Percentiles rank a stretch among this genome's conserved stretches.
phyloP scores from a whole-genome alignment of 2,888 invertebrate species.

The Thymelicus lineola region DNA sequence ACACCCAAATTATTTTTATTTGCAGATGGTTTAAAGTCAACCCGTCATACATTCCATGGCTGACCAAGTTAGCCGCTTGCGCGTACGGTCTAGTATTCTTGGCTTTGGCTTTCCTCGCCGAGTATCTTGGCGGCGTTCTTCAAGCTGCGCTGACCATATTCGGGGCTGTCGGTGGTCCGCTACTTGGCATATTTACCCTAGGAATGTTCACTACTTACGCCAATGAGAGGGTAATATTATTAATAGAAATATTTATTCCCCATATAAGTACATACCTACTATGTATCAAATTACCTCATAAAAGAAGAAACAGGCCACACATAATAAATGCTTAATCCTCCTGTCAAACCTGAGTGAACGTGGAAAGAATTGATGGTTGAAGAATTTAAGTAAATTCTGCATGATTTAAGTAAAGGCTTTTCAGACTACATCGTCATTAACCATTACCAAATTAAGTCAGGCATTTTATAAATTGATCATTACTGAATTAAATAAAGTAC shows the following conservation, averaged over 20 bases:
- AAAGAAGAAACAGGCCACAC: no score
- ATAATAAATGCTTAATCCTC: no score
- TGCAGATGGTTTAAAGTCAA: slow-evolving; percentile 68
- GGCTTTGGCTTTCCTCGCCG: slow-evolving; percentile 92
- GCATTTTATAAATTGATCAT: no score
- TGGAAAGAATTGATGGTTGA: no score
- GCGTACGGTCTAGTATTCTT: slow-evolving; percentile 91
- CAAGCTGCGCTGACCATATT: slow-evolving; percentile 94
- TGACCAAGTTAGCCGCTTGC: slow-evolving; percentile 89
- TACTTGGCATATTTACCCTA: slow-evolving; percentile 93
- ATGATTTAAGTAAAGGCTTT: no score
- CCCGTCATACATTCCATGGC: slow-evolving; percentile 71
- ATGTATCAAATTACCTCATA: no score
- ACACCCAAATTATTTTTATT: slow-evolving; percentile 1
- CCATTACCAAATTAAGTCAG: no score
- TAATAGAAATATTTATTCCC: neutral
- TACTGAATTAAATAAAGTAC: no score
- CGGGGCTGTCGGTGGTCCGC: slow-evolving; percentile 94
- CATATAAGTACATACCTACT: no score
- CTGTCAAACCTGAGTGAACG: no score
- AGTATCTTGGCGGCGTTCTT: slow-evolving; percentile 93
- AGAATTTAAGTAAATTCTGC: no score
- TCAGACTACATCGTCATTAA: no score
- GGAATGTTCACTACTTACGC: slow-evolving; percentile 92
- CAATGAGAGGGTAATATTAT: slow-evolving; percentile 86